Conservation (phyloP, 2,888 invertebrate genomes). For the Diplolepis rosae region DNA sequence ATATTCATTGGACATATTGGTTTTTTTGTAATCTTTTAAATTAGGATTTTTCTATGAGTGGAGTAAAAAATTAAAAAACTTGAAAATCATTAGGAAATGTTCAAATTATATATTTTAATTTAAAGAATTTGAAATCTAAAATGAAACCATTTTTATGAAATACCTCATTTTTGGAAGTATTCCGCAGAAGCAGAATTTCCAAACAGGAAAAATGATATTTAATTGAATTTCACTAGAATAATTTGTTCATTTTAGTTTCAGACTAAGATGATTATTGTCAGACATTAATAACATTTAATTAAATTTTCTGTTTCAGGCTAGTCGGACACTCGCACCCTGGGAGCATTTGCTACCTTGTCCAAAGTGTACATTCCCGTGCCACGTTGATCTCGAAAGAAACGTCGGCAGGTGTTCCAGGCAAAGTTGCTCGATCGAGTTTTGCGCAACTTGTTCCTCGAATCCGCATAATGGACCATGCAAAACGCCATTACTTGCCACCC, state of each 20-base stretch:
- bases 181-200: no score
- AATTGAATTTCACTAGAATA: not conserved
- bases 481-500: conserved; percentile 68
- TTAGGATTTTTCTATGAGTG: no score
- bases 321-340: conserved; percentile 66
- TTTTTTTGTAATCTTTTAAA: no score
- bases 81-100: no score
- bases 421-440: conserved; percentile 69
- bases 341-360: conserved; percentile 68
- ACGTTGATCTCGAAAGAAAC: conserved; percentile 66
- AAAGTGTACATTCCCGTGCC: conserved; percentile 69
- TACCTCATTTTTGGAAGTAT: no score
- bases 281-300: conserved; percentile 10
- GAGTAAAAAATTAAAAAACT: no score
- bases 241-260: not conserved
- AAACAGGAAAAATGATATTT: no score
- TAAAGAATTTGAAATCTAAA: no score
- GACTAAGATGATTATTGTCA: not conserved
- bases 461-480: conserved; percentile 67
- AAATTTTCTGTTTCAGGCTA: conserved; percentile 62
- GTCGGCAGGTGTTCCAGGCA: conserved; percentile 68
- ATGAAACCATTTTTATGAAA: no score
- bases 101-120: no score
- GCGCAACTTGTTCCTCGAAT: conserved; percentile 65
- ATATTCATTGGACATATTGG: no score